Evolutionary conservation across 2,888 invertebrate species (phyloP).

Genomic region (Holacanthella duospinosa): DNA sequence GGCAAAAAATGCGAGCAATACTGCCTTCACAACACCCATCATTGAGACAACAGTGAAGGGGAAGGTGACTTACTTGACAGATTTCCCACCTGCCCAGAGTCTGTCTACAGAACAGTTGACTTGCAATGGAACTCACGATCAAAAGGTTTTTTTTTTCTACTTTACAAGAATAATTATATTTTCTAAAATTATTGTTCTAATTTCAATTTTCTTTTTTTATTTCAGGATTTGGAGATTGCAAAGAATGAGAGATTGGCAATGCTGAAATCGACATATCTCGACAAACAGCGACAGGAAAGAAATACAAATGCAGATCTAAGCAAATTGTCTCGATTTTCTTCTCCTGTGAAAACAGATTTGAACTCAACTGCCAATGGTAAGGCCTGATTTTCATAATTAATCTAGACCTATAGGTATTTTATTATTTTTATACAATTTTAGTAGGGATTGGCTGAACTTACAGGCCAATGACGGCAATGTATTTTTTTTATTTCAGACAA

Average conservation of each 20-base stretch:
- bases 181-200: too few relatives aligned
- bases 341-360: not conserved
- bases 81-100: conserved; percentile 26
- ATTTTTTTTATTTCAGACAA: too few relatives aligned
- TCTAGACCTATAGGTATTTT: too few relatives aligned
- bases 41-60: conserved; percentile 34
- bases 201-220: conserved; percentile 2
- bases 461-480: too few relatives aligned
- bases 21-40: conserved; percentile 18
- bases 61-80: conserved; percentile 36
- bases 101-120: conserved; percentile 14
- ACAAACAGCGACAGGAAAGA: conserved; percentile 22
- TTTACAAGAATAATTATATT: not conserved
- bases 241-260: conserved; percentile 37
- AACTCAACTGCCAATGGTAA: not conserved
- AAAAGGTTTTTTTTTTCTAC: not conserved
- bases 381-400: not conserved
- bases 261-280: conserved; percentile 37
- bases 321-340: not conserved
- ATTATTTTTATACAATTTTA: not conserved
- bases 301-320: not conserved
- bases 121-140: not conserved
- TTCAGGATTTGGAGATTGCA: conserved; percentile 30
- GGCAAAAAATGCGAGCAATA: conserved; percentile 4
- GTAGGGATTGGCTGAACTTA: too few relatives aligned